Evolutionary conservation across 2,113 vertebrate genomes (phyloP).

Genomic region (Atractosteus spatula): DNA sequence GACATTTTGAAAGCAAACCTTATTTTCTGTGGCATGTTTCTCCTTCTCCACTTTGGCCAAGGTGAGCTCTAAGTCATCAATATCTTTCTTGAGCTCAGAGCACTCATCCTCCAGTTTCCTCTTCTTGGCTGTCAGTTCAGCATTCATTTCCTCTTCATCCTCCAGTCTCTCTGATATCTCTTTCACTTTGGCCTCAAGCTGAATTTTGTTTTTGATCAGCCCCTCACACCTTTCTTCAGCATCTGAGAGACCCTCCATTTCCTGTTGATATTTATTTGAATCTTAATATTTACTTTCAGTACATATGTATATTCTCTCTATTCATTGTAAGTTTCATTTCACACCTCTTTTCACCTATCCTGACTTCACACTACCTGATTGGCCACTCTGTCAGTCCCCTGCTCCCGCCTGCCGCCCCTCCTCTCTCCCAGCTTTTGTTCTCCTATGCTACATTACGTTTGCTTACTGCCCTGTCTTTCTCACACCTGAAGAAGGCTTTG

Average conservation of each 20-base stretch:
- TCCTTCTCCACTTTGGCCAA: conserved; percentile 72
- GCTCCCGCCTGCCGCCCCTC: no score
- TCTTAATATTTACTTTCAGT: neutral
- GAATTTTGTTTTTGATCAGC: conserved; percentile 76
- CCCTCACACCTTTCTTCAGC: conserved; percentile 76
- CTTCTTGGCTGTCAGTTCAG: conserved; percentile 69
- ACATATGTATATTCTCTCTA: no score
- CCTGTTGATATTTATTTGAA: conserved; percentile 44
- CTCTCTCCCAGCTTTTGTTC: no score
- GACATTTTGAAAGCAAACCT: conserved; percentile 32
- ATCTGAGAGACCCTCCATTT: conserved; percentile 70
- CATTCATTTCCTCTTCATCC: conserved; percentile 69
- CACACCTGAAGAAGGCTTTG: no score
- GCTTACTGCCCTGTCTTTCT: no score
- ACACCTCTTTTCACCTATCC: no score
- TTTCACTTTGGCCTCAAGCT: conserved; percentile 73
- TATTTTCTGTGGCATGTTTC: conserved; percentile 70
- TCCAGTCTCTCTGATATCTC: conserved; percentile 67
- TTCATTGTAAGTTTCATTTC: no score
- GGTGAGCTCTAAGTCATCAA: conserved; percentile 69
- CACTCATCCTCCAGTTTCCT: conserved; percentile 72
- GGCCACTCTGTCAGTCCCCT: no score
- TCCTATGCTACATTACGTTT: no score
- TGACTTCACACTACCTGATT: no score
- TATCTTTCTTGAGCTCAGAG: conserved; percentile 74